Conservation (phyloP, 2,113 vertebrate genomes). For the Crotophaga sulcirostris region DNA sequence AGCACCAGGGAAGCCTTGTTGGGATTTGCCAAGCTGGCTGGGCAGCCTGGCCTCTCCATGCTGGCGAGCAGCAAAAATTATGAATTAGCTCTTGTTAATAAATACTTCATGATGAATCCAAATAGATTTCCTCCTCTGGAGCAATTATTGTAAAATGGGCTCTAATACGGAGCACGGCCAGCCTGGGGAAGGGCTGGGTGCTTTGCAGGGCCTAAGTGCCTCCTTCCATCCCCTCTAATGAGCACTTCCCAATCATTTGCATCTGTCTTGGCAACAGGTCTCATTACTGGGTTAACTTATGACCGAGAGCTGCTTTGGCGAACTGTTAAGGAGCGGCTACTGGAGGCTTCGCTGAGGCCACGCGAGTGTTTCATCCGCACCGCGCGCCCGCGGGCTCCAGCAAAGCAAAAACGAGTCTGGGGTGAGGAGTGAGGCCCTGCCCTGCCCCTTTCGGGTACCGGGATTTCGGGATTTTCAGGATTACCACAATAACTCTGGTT, state of each 20-base stretch:
- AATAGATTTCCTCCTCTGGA: constrained; percentile 64
- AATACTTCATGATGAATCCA: constrained; percentile 62
- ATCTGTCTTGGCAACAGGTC: constrained; percentile 48
- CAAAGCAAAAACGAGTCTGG: neutral
- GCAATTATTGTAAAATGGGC: constrained; percentile 64
- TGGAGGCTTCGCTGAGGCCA: neutral
- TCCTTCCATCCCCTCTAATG: constrained; percentile 44
- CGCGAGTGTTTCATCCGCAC: accelerated
- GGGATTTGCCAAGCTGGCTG: neutral
- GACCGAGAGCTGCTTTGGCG: neutral
- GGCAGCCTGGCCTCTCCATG: neutral
- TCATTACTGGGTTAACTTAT: constrained; percentile 55
- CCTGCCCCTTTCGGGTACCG: accelerated
- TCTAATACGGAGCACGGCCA: neutral
- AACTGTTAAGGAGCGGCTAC: neutral
- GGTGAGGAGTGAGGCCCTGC: accelerated
- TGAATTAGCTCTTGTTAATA: constrained; percentile 60
- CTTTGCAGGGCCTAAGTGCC: constrained; percentile 49
- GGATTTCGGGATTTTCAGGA: neutral
- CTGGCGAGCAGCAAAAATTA: constrained; percentile 22
- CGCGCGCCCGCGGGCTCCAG: accelerated
- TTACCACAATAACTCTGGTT: neutral
- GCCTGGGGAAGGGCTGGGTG: constrained; percentile 32
- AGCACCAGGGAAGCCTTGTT: neutral
- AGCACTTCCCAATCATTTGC: constrained; percentile 56